These are phyloP conservation scores for Rhagoletis zephyria DNA, from an alignment of 1,140 invertebrate genomes.

Conservation along the genomic window DNA sequence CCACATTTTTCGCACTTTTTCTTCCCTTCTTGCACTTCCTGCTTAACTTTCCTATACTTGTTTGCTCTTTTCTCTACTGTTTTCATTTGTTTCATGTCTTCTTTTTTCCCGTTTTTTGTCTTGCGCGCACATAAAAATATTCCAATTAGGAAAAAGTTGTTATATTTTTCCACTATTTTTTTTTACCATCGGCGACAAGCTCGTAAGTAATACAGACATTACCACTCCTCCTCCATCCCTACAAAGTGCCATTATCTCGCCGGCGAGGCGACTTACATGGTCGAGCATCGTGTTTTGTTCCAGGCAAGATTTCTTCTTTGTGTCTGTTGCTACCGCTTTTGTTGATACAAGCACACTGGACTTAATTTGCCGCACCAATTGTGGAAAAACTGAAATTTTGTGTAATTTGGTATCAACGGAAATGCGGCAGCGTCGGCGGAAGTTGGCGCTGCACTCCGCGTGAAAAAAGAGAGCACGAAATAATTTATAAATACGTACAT, in stretches of 20 bases:
- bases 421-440: slow-evolving; percentile 27
- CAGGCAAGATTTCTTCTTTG: neutral
- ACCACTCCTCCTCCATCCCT: neutral
- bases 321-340: neutral
- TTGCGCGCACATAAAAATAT: slow-evolving; percentile 21
- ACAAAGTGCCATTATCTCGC: neutral
- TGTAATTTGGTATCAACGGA: slow-evolving; percentile 44
- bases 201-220: slow-evolving; percentile 34
- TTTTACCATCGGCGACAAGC: slow-evolving; percentile 39
- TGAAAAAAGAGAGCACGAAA: too few species aligned
- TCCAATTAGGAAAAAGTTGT: slow-evolving; percentile 50
- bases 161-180: slow-evolving; percentile 43
- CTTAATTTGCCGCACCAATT: neutral
- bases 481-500: too few species aligned
- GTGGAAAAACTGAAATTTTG: slow-evolving; percentile 46
- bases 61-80: neutral
- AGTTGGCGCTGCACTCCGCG: neutral
- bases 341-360: slow-evolving; percentile 5
- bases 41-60: neutral
- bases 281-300: neutral
- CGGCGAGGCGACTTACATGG: neutral
- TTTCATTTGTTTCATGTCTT: neutral
- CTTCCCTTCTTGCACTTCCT: slow-evolving; percentile 3
- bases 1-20: slow-evolving; percentile 12
- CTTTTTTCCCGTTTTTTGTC: neutral